Evolutionary conservation across 2,113 vertebrate genomes (phyloP), one percentile per base, ranked within the genome.

Genomic region (Cathartes aura): DNA sequence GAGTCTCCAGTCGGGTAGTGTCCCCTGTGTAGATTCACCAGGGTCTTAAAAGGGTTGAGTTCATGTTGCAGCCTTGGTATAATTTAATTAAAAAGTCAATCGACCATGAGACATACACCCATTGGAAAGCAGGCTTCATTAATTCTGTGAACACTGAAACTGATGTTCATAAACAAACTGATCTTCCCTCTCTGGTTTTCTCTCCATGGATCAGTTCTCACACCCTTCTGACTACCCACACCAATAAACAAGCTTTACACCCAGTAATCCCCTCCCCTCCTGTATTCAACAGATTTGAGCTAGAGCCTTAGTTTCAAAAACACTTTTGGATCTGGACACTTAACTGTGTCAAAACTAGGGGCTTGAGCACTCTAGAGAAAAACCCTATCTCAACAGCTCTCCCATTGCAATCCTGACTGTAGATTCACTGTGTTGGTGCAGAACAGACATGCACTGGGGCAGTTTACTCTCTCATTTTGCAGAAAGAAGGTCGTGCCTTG

Each of bases 91-190:
- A 94, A 89, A 91, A 90, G 2, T 72, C 78, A 87, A 29, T 67
- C 4, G 3, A 45, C 60, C 8, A 1, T 91, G 53, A 90, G 36
- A 85, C 40, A 40, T 40, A 56, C 19, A 40, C 17, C 58, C 36
- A 40, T 15, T 58, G 42, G 38, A 95, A 88, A 91, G 7, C 12
- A 84, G 38, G 19, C 30, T 89, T 95, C 78, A 82, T 79, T 89
- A 93, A 85, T 75, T 93, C 60, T 64, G 20, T 43, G 40, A 90
- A 64, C 32, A 66, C 27, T 72, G 70, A 68, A 89, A 85, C 40
- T 60, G 62, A 91, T 82, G 85, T 48, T 94, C 52, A 87, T 87
- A 92, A 82, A 82, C 30, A 87, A 80, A 93, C 50, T 87, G n/a
- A 67, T 88, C 64, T 89, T 71, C 19, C 19, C 17, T 74, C 40